Percentiles rank a stretch among this genome's conserved stretches.
Conservation (phyloP, 2,888 invertebrate genomes). For the Mayetiola destructor region DNA sequence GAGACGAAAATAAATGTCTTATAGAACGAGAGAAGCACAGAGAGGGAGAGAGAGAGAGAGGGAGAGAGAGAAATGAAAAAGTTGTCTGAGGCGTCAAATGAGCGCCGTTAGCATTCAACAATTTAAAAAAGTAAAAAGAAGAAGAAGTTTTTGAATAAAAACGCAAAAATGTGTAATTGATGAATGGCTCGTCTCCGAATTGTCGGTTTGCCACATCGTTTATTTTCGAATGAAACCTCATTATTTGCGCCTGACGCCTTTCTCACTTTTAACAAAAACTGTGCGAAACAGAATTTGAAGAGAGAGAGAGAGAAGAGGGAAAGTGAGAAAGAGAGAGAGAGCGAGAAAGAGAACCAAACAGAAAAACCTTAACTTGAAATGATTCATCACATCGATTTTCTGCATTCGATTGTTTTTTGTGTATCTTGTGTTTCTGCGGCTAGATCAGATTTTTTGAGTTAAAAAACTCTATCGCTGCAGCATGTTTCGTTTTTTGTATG, state of each 20-base stretch:
- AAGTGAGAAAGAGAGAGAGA: not conserved
- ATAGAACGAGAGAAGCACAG: too few species aligned
- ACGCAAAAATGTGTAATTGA: conserved; percentile 2
- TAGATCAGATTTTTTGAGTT: too few species aligned
- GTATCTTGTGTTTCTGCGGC: too few species aligned
- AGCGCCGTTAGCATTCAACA: not conserved
- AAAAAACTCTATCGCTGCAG: too few species aligned
- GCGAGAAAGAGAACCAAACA: not conserved
- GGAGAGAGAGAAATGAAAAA: not conserved
- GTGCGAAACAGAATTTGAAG: not conserved
- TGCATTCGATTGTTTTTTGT: too few species aligned
- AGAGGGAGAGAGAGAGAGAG: not conserved
- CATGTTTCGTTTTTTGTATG: too few species aligned
- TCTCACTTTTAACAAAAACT: too few species aligned
- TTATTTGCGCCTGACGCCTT: not conserved
- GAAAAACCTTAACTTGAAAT: too few species aligned
- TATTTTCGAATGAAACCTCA: not conserved
- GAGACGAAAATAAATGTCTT: too few species aligned
- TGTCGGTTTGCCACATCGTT: conserved; percentile 2
- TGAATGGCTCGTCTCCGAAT: conserved; percentile 1
- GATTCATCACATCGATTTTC: too few species aligned
- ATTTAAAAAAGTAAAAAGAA: too few species aligned
- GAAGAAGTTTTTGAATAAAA: too few species aligned
- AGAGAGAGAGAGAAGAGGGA: not conserved
- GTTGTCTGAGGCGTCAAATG: not conserved